Evolutionary conservation across 2,888 invertebrate species (phyloP).

Genomic region (Mesorhabditis belari): DNA sequence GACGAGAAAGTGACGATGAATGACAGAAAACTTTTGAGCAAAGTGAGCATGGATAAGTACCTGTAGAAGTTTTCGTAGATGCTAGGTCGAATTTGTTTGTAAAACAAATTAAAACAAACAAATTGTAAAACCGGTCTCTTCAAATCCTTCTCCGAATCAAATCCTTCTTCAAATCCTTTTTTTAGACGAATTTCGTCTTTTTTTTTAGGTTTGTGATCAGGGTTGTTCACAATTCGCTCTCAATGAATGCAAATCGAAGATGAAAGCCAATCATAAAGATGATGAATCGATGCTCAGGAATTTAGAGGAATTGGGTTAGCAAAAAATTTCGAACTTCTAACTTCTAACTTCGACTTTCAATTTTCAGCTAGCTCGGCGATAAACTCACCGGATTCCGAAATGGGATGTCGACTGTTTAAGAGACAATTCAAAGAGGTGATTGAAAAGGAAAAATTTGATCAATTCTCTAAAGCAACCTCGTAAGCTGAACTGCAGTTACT

Average conservation of each 20-base stretch:
- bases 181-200: constrained; percentile 9
- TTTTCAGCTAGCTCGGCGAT: not conserved
- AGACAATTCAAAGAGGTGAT: not conserved
- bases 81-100: not conserved
- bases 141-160: not conserved
- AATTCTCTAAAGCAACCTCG: not conserved
- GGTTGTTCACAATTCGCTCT: constrained; percentile 22
- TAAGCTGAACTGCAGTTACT: too few relatives aligned
- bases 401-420: constrained; percentile 1
- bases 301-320: not conserved
- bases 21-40: constrained; percentile 48
- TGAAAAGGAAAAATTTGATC: not conserved
- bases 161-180: not conserved
- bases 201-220: constrained; percentile 29
- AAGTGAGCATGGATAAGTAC: constrained; percentile 40
- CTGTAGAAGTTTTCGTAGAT: too few relatives aligned
- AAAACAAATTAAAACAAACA: not conserved
- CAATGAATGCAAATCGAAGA: constrained; percentile 15
- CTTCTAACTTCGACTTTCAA: too few relatives aligned
- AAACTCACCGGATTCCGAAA: not conserved
- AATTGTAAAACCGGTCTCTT: not conserved
- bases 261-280: constrained; percentile 12
- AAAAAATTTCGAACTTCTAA: too few relatives aligned
- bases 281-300: not conserved
- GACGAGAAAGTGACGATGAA: constrained; percentile 42